These are phyloP conservation scores for Andrena minutula DNA, from an alignment of 2,888 invertebrate genomes.

Conservation along the genomic window DNA sequence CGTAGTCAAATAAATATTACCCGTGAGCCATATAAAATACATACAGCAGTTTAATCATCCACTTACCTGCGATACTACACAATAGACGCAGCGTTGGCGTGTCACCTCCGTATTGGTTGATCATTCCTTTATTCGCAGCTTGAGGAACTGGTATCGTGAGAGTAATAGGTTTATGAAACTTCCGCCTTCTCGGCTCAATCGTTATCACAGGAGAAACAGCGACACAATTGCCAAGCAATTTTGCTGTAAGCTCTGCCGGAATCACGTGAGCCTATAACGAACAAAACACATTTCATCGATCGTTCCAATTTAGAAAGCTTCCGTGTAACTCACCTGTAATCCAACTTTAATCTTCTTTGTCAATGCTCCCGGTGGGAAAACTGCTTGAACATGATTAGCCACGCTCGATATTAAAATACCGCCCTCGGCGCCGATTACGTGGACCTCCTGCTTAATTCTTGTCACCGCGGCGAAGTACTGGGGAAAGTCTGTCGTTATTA, in stretches of 20 bases:
- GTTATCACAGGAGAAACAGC: conserved; percentile 99
- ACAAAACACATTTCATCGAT: not conserved
- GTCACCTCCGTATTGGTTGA: conserved; percentile 92
- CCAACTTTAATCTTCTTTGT: conserved; percentile 99
- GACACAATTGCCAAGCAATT: conserved; percentile 97
- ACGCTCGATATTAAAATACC: conserved; percentile 98
- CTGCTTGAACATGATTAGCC: conserved; percentile 90
- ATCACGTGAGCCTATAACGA: conserved; percentile 94
- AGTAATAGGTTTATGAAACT: conserved; percentile 99
- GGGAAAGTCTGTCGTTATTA: conserved; percentile 98
- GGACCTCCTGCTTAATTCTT: conserved; percentile 97
- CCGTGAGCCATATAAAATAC: not conserved
- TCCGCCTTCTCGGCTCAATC: conserved; percentile 98
- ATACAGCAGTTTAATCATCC: no score
- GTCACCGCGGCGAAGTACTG: conserved; percentile 99
- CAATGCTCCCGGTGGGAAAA: conserved; percentile 97
- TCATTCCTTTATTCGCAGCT: conserved; percentile 91
- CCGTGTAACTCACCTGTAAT: conserved; percentile 89
- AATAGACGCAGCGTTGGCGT: conserved; percentile 95
- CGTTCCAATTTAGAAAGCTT: no score
- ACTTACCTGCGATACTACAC: conserved; percentile 95
- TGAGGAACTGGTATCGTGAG: conserved; percentile 93
- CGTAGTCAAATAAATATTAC: not conserved
- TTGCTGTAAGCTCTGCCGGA: conserved; percentile 92
- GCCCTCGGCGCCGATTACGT: conserved; percentile 98